phyloP scores from a whole-genome alignment of 2,888 invertebrate genomes.

The Patella pellucida region DNA sequence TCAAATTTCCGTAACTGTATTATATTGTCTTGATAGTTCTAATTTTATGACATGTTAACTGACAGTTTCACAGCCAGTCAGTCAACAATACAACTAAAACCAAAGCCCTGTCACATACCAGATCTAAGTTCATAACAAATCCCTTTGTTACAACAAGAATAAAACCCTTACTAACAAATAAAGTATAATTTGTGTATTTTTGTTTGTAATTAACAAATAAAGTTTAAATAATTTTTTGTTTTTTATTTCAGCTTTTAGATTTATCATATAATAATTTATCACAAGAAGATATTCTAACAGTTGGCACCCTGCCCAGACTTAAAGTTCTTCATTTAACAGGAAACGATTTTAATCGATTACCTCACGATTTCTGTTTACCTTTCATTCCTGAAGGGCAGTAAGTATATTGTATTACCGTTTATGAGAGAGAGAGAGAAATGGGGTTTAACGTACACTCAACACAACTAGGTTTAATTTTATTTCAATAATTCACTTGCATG shows the following conservation, averaged over 20 bases:
- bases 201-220: background rate
- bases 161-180: too few species aligned
- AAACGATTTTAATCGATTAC: slow-evolving; percentile 62
- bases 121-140: too few species aligned
- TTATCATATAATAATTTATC: slow-evolving; percentile 70
- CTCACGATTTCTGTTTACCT: slow-evolving; percentile 63
- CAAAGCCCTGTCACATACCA: too few species aligned
- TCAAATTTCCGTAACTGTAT: background rate
- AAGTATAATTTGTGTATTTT: background rate
- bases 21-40: background rate
- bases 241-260: slow-evolving; percentile 63
- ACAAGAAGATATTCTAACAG: slow-evolving; percentile 61
- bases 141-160: too few species aligned
- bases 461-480: too few species aligned
- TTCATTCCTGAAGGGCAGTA: slow-evolving; percentile 50
- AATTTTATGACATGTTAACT: too few species aligned
- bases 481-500: too few species aligned
- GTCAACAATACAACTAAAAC: too few species aligned
- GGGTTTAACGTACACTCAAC: too few species aligned
- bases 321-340: slow-evolving; percentile 67
- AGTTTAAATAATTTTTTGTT: background rate
- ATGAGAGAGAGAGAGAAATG: too few species aligned
- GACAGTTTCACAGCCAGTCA: too few species aligned
- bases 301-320: slow-evolving; percentile 63
- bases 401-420: background rate